These are phyloP conservation scores for Charadrius vociferus DNA, from an alignment of 2,113 vertebrate genomes.

Conservation along the genomic window DNA sequence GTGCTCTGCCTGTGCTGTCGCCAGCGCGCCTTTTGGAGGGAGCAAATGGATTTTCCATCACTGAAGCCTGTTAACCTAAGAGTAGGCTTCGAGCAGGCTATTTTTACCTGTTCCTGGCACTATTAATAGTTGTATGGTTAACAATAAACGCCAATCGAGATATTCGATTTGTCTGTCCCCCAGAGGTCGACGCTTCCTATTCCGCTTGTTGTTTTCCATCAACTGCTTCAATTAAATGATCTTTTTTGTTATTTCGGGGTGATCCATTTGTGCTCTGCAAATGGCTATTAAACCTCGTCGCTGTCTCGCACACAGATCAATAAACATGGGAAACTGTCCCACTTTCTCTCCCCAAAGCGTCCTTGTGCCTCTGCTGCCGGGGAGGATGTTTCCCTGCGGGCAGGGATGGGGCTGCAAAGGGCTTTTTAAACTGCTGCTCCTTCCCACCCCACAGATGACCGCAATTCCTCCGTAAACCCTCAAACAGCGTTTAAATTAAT, in stretches of 20 bases:
- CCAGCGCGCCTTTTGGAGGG: neutral
- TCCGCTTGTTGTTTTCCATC: neutral
- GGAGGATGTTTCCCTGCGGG: neutral
- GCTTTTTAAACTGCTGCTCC: neutral
- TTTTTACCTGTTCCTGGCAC: conserved; percentile 45
- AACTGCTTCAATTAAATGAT: neutral
- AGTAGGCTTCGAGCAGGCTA: conserved; percentile 1
- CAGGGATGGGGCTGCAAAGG: neutral
- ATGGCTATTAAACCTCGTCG: neutral
- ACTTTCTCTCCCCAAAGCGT: neutral
- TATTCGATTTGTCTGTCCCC: conserved; percentile 29
- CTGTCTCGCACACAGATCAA: neutral
- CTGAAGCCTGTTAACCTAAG: neutral
- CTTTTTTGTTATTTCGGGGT: neutral
- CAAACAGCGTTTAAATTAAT: neutral
- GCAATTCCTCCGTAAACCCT: fast-evolving
- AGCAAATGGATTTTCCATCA: neutral
- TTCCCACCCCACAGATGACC: neutral
- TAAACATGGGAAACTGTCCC: neutral
- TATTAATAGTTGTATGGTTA: conserved; percentile 32
- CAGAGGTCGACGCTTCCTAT: neutral
- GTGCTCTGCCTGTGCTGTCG: neutral
- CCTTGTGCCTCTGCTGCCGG: neutral
- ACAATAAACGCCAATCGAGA: conserved; percentile 13
- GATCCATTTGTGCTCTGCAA: neutral